Percentiles rank a stretch among this genome's conserved stretches.
phyloP scores from a whole-genome alignment of 1,140 invertebrate genomes.

The Aricia agestis region DNA sequence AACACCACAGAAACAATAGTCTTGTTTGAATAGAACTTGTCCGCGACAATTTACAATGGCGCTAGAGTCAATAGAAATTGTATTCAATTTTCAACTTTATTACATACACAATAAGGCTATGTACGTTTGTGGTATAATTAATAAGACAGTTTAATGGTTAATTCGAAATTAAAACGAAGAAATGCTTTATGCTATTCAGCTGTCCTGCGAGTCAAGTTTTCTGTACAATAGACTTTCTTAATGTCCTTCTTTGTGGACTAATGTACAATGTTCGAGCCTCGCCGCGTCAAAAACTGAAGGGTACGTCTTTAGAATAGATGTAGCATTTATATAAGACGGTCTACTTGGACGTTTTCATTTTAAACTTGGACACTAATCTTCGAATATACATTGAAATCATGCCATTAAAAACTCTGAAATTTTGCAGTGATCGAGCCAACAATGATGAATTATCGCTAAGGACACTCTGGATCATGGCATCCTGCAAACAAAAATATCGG shows the following conservation, averaged over 20 bases:
- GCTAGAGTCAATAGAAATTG: neutral
- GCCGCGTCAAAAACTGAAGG: too few relatives aligned
- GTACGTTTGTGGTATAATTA: neutral
- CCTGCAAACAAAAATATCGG: too few relatives aligned
- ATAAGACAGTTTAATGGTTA: constrained; percentile 33
- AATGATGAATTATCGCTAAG: too few relatives aligned
- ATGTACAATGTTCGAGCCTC: neutral
- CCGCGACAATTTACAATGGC: constrained; percentile 40
- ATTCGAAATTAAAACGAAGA: constrained; percentile 33
- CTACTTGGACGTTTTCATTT: too few relatives aligned
- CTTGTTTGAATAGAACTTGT: constrained; percentile 44
- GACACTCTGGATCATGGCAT: too few relatives aligned
- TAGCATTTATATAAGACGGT: too few relatives aligned
- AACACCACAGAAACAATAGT: constrained; percentile 42
- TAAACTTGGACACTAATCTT: too few relatives aligned
- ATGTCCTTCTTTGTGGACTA: neutral
- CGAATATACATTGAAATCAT: too few relatives aligned
- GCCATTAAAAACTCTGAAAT: too few relatives aligned
- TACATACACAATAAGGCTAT: neutral
- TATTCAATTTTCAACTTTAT: neutral
- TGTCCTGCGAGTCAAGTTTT: constrained; percentile 20
- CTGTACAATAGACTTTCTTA: constrained; percentile 1
- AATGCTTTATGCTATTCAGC: constrained; percentile 37
- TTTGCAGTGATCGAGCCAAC: too few relatives aligned
- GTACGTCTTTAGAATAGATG: too few relatives aligned